Evolutionary conservation across 2,888 invertebrate species (phyloP).

Genomic region (Encarsia formosa): DNA sequence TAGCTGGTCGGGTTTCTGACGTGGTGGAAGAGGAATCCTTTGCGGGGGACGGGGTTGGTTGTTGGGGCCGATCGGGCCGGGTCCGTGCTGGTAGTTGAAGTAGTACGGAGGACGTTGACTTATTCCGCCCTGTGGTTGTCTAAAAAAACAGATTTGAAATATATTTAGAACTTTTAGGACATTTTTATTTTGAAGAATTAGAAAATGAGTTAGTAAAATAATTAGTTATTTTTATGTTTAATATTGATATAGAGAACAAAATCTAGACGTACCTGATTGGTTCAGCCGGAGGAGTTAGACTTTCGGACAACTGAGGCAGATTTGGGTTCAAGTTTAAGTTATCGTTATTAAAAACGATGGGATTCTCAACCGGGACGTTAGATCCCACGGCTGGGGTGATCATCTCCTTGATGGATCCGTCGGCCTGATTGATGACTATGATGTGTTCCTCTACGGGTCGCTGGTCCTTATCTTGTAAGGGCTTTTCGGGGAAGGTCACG

Average conservation of each 20-base stretch:
- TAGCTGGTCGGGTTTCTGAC: constrained; percentile 30
- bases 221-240: too few relatives aligned
- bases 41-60: constrained; percentile 28
- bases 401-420: constrained; percentile 40
- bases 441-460: constrained; percentile 40
- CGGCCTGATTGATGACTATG: constrained; percentile 43
- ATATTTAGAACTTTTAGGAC: too few relatives aligned
- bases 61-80: neutral
- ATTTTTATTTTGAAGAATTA: too few relatives aligned
- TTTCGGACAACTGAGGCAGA: constrained; percentile 42
- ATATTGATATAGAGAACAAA: too few relatives aligned
- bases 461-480: constrained; percentile 4
- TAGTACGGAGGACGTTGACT: constrained; percentile 37
- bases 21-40: constrained; percentile 35
- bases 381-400: constrained; percentile 28
- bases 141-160: too few relatives aligned
- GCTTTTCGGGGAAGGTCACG: constrained; percentile 14
- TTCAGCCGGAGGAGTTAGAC: constrained; percentile 44
- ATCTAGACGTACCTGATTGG: too few relatives aligned
- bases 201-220: too few relatives aligned
- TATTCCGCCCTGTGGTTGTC: constrained; percentile 24
- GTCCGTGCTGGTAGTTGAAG: constrained; percentile 34
- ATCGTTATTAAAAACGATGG: neutral
- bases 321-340: constrained; percentile 17
- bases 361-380: constrained; percentile 1